Evolutionary conservation across 2,113 vertebrate species (phyloP).

Genomic region (Apaloderma vittatum): DNA sequence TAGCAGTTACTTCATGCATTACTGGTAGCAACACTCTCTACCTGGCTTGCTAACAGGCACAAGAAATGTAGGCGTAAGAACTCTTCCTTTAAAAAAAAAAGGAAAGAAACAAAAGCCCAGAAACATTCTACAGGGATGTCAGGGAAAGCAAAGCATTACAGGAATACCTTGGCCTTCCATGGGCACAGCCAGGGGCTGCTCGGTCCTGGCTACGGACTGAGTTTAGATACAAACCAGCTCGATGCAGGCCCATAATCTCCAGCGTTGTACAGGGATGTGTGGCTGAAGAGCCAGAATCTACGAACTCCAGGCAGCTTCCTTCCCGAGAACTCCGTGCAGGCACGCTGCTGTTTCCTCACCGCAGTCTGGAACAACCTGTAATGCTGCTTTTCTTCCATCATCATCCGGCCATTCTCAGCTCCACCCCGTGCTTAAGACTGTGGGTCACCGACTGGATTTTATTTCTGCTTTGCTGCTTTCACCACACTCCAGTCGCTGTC

Average conservation of each 20-base stretch:
- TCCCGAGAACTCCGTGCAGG: neutral
- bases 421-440: neutral
- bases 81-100: neutral
- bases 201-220: neutral
- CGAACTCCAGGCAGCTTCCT: neutral
- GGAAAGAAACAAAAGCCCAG: neutral
- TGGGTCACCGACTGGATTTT: neutral
- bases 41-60: too few species aligned
- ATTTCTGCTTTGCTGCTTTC: neutral
- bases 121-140: too few species aligned
- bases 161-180: neutral
- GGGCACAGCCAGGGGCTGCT: neutral
- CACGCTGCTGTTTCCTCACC: accelerated
- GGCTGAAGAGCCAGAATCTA: neutral
- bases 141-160: neutral
- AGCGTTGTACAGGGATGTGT: accelerated
- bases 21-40: neutral
- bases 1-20: too few species aligned
- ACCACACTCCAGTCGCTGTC: neutral
- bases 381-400: neutral
- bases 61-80: neutral
- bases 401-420: neutral
- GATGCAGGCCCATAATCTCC: accelerated
- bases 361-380: slow-evolving; percentile 2
- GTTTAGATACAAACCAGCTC: neutral